Evolutionary conservation across 2,797 vertebrate genomes (phyloP), one percentile per base, ranked within the genome.

Genomic region (Podargus strigoides): DNA sequence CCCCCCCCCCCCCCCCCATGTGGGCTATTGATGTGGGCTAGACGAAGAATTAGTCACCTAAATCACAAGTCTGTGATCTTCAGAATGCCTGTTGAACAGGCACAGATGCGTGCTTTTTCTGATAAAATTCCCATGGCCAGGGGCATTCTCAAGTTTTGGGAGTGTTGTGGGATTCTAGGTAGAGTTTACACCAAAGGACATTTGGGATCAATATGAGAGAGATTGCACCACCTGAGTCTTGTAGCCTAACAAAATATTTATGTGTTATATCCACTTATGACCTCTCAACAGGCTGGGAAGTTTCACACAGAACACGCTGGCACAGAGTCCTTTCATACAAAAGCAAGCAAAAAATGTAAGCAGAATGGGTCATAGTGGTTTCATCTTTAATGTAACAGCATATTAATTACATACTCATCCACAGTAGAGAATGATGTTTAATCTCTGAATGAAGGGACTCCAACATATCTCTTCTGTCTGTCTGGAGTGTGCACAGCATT

Each of bases 201-300:
- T 1, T 4, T 62, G 34, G 26, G 34, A 16, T 86, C 21, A 26
- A 5, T 68, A 6, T 12, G 37, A 34, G 32, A 42, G 14, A 64
- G 42, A 41, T 2, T 0, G 1, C 3, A 27, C 39, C 16, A 34
- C 7, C 4, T 56, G 11, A 10, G 5, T 56, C 27, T 72, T 62
- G 58, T 0, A 81, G 27, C 16, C 20, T 36, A 64, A 14, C 44
- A 37, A 88, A 72, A 50, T 56, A n/a, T 19, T 3, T 34, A 7
- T 4, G 0, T 28, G 84, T 73, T 59, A 4, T 81, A 34, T 80
- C 39, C 52, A 16, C 24, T 34, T 47, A 0, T 50, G n/a, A 36
- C 21, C 20, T 63, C 0, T 66, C 4, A 83, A 12, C 20, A 67
- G 36, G 18, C 49, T 6, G 5, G 30, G 37, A 69, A 55, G 26